Percentiles rank a stretch among this genome's conserved stretches.
Conservation (phyloP, 2,113 vertebrate genomes). For the Malaclemys terrapin region DNA sequence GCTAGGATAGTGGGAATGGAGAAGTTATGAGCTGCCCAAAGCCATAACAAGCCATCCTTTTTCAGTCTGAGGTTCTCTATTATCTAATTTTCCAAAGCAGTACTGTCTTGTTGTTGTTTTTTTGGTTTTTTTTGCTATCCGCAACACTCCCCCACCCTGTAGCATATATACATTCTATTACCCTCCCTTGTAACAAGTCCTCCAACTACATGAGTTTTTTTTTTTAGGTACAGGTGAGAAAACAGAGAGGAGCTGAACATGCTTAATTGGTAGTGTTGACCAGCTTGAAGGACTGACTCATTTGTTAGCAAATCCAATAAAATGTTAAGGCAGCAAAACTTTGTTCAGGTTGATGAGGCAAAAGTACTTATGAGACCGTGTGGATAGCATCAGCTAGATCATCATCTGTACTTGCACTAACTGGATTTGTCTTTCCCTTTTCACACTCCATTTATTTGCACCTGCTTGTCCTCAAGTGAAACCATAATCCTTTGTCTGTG, state of each 20-base stretch:
- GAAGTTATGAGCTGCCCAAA: background rate
- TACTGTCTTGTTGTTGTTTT: background rate
- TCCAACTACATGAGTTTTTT: background rate
- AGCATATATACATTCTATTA: background rate
- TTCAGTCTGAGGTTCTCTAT: background rate
- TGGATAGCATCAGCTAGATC: background rate
- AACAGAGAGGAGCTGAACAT: background rate
- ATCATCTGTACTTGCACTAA: background rate
- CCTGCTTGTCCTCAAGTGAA: background rate
- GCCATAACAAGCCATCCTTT: background rate
- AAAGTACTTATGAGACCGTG: background rate
- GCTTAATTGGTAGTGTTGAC: background rate
- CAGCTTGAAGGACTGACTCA: background rate
- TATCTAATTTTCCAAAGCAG: background rate
- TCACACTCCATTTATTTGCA: conserved; percentile 43
- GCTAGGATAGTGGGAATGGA: background rate
- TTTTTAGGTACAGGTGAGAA: background rate
- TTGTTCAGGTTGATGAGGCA: background rate
- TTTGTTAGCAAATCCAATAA: background rate
- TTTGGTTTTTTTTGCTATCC: rapidly evolving
- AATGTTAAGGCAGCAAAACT: background rate
- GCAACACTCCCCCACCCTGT: rapidly evolving
- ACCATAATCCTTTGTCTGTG: background rate
- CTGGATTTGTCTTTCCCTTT: conserved; percentile 37
- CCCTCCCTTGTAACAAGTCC: background rate